Conservation (phyloP, 1,140 invertebrate species). For the Drosophila equinoxialis region DNA sequence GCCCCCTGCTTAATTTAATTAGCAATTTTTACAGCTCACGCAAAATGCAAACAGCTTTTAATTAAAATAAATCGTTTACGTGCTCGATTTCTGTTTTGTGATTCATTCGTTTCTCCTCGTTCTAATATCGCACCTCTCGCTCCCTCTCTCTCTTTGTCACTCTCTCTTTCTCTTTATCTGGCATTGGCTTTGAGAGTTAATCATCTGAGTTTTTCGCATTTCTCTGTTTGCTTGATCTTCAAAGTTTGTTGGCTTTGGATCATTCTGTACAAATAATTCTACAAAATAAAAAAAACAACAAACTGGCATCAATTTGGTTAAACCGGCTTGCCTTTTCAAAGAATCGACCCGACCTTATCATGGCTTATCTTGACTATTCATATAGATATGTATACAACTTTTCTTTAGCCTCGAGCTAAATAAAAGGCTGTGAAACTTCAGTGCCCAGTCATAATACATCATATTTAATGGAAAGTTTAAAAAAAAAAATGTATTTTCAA, state of each 20-base stretch:
- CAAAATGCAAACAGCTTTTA: slow-evolving; percentile 72
- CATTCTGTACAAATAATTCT: background rate
- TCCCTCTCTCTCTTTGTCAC: too few species aligned
- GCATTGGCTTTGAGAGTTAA: slow-evolving; percentile 25
- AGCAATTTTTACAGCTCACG: slow-evolving; percentile 64
- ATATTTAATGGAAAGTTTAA: background rate
- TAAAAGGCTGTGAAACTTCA: background rate
- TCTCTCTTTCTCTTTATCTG: background rate
- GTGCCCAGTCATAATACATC: background rate
- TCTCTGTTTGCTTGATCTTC: slow-evolving; percentile 28
- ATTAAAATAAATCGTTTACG: slow-evolving; percentile 73
- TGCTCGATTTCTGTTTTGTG: slow-evolving; percentile 40
- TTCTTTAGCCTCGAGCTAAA: background rate
- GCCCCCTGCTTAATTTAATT: slow-evolving; percentile 65
- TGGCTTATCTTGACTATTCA: too few species aligned
- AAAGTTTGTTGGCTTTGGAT: slow-evolving; percentile 52
- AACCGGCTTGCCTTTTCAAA: too few species aligned
- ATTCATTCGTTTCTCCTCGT: slow-evolving; percentile 1
- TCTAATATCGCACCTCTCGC: too few species aligned
- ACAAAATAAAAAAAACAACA: background rate
- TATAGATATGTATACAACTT: too few species aligned
- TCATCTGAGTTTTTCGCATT: slow-evolving; percentile 4
- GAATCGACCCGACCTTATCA: too few species aligned
- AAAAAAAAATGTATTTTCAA: slow-evolving; percentile 2
- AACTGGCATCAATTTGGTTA: too few species aligned